Base-by-base conservation (phyloP, 2,888 invertebrate species). In the Oasisia sp. region DNA sequence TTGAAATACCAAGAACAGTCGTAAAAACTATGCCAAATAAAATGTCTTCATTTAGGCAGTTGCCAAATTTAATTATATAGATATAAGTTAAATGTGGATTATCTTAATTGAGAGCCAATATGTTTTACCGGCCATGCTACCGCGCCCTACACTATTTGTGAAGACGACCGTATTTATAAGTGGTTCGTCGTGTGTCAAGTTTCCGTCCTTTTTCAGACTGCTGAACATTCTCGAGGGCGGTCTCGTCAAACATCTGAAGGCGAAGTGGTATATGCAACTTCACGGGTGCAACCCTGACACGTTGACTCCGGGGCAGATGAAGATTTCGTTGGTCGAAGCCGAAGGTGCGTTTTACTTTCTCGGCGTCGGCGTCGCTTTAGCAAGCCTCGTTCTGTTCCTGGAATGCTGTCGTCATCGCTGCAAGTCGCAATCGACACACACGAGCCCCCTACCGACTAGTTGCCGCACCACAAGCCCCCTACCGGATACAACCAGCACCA, bases 311-410 rank as follows among this genome's bases (percentile, higher is more conserved):
- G 91, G 89, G 89, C 93, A 93, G 44, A 92, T 38, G 44, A 93
- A 93, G 89, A 93, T 93, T 56, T 91, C 92, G 27, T 91, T 93
- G 91, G 91, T 89, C 12, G 93, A 93, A 91, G 92, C 93, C 9
- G 93, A 93, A 91, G 93, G 93, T 4, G 93, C 93, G 32, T 93
- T 93, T 89, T 93, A 93, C 90, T 91, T 93, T 32, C 92, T 93
- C 32, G 93, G 93, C 4, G 92, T 93, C 7, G 93, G 93, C 9
- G 32, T 93, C 14, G n/a, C 92, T 27, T 19, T 91, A 19, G 92
- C 92, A 32, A 89, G 58, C n/a, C 12, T 92, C 12, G 44, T 92
- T 89, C 92, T 93, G 12, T 32, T 93, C 27, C 14, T 89, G 32
- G 93, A 93, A 32, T 19, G 27, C 91, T 19, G 74, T 74, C 74